Evolutionary conservation across 2,797 vertebrate genomes (phyloP).

Genomic region (Bradypodion pumilum): DNA sequence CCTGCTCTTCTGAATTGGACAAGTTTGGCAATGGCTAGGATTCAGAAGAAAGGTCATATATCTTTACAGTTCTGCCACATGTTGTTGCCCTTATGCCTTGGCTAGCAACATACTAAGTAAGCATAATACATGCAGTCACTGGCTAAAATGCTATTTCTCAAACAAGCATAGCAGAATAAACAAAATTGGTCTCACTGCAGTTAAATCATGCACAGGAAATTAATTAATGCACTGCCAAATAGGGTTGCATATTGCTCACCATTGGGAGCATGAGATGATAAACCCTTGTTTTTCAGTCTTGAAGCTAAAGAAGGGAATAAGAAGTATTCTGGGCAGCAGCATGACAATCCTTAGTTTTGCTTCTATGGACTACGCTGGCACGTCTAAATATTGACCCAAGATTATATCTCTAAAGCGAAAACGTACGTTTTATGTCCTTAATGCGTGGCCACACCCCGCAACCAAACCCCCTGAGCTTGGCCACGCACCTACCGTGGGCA

Average conservation of each 20-base stretch:
- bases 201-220: not conserved
- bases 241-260: not conserved
- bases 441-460: too few species aligned
- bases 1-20: not conserved
- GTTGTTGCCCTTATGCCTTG: not conserved
- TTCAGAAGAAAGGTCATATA: not conserved
- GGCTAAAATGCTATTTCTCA: not conserved
- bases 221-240: not conserved
- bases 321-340: not conserved
- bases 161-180: not conserved
- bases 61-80: not conserved
- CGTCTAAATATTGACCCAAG: too few species aligned
- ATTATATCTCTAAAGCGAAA: too few species aligned
- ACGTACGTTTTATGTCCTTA: too few species aligned
- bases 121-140: not conserved
- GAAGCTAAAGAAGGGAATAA: not conserved
- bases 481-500: too few species aligned
- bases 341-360: not conserved
- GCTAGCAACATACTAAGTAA: not conserved
- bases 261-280: not conserved
- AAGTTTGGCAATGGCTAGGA: not conserved
- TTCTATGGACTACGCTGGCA: too few species aligned
- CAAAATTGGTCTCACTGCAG: not conserved
- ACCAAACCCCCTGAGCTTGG: too few species aligned
- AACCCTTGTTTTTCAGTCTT: not conserved